phyloP scores from a whole-genome alignment of 2,113 vertebrate species.

The Epinephelus cyanopodus region DNA sequence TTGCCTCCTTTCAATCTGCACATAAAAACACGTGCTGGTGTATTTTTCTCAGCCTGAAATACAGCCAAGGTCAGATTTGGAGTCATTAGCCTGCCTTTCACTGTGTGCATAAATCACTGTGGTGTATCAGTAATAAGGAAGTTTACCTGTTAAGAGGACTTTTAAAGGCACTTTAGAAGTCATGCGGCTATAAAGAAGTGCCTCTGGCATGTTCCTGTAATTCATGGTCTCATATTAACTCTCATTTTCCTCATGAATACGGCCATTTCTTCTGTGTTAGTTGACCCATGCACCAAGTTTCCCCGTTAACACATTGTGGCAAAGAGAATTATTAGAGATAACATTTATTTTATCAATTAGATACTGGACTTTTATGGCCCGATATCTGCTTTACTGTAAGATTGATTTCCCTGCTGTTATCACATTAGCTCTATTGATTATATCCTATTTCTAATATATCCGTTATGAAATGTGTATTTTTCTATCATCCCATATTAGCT shows the following conservation, averaged over 20 bases:
- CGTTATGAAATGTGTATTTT: constrained; percentile 3
- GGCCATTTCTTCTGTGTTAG: constrained; percentile 42
- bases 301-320: constrained; percentile 20
- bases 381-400: not conserved
- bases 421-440: not conserved
- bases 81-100: constrained; percentile 66
- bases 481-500: not conserved
- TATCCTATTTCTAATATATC: constrained; percentile 11
- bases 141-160: constrained; percentile 76
- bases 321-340: constrained; percentile 36
- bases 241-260: constrained; percentile 66
- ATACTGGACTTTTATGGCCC: constrained; percentile 4
- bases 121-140: constrained; percentile 83
- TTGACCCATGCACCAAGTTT: constrained; percentile 10
- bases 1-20: constrained; percentile 31
- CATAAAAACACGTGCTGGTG: constrained; percentile 56
- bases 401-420: not conserved
- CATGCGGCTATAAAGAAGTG: constrained; percentile 72
- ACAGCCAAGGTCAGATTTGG: constrained; percentile 75
- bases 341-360: constrained; percentile 28
- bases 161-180: constrained; percentile 75
- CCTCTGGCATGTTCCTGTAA: constrained; percentile 80
- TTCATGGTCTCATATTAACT: constrained; percentile 84
- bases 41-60: constrained; percentile 52
- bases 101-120: constrained; percentile 71